phyloP scores from a whole-genome alignment of 2,113 vertebrate genomes.

The Brachypteracias leptosomus region DNA sequence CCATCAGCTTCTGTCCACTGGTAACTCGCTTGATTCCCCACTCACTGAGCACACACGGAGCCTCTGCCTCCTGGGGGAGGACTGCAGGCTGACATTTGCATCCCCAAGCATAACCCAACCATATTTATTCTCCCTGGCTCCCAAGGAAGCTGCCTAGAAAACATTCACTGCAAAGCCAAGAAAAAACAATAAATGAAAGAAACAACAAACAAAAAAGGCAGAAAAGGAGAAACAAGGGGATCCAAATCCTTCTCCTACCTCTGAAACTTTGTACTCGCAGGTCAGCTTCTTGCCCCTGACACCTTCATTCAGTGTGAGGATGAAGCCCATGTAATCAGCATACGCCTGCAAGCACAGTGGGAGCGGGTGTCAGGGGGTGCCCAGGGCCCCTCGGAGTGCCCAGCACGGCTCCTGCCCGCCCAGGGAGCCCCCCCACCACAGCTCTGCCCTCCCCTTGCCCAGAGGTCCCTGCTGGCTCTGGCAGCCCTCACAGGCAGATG shows the following conservation, averaged over 20 bases:
- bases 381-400: neutral
- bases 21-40: neutral
- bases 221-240: neutral
- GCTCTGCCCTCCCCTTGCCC: neutral
- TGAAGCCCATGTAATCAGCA: slow-evolving; percentile 93
- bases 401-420: neutral
- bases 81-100: neutral
- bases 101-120: neutral
- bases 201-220: neutral
- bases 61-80: neutral
- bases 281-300: slow-evolving; percentile 93
- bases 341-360: slow-evolving; percentile 81
- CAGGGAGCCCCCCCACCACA: neutral
- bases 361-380: neutral
- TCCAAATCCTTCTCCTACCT: slow-evolving; percentile 75
- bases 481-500: neutral
- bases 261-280: slow-evolving; percentile 87
- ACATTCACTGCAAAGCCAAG: neutral
- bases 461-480: neutral
- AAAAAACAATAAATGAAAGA: neutral
- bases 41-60: neutral
- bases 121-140: neutral
- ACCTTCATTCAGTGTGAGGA: slow-evolving; percentile 90
- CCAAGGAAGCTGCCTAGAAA: neutral
- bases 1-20: neutral